Evolutionary conservation across 2,797 vertebrate genomes (phyloP), one percentile per base, ranked within the genome.

Genomic region (Characodon lateralis): DNA sequence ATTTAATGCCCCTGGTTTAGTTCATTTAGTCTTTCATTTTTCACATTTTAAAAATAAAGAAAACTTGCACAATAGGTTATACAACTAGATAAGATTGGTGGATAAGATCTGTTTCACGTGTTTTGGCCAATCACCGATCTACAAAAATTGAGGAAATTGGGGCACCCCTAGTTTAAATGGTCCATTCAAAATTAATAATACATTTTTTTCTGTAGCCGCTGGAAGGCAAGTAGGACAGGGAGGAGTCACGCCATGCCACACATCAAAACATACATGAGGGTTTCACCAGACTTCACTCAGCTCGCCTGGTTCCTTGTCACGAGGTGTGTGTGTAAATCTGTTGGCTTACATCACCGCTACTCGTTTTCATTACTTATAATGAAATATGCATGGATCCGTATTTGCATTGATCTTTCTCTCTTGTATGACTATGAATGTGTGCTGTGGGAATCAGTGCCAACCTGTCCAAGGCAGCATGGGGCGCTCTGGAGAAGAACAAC

Each of bases 391-490:
- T 41, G 51, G 10, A 8, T 39, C 5, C 6, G 0, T 74, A 59
- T 82, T 20, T 55, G 48, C 43, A 8, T 78, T 0, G 35, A n/a
- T 18, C 39, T 31, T 20, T 43, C 28, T 24, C 24, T 59, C n/a
- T 69, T 69, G 1, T n/a, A 0, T 39, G 18, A 22, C 20, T n/a
- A 7, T 58, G 53, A 16, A 18, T 35, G 72, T 72, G 31, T n/a
- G 22, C 31, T 22, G 13, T 80, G 78, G 78, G 46, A 70, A 79
- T 41, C 89, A 99, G 98, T 85, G 96, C 98, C 1, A 99, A 99
- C 92, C 94, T 99, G 63, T 99, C 98, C 80, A 99, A 99, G 93
- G 98, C 98, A 8, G 98, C 98, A 0, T 99, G 98, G 98, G 98
- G 98, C 8, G 96, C 96, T 0, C 79, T 99, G 81, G 98, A 99